Base-by-base conservation (phyloP, 2,113 vertebrate species). In the Elachura formosa region DNA sequence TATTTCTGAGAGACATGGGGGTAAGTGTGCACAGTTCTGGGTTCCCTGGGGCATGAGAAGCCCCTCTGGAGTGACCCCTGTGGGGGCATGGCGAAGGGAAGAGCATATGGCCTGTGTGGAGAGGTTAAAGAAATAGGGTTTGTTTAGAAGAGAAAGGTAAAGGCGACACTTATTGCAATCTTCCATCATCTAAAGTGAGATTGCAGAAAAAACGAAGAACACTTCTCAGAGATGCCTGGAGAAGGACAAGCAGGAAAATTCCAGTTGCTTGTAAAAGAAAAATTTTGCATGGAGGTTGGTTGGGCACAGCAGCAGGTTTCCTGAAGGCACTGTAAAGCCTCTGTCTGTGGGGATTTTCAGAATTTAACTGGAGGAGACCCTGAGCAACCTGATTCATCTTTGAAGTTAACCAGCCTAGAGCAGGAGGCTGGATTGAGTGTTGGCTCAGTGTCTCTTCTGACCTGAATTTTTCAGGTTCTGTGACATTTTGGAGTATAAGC, bases 31-130 rank as follows among this genome's bases (percentile, higher is more conserved):
- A 0, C 12, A 11, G 14, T 52, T 91, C 5, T 25, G 68, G 28
- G 38, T 23, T 73, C 41, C 5, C 10, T 5, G 2, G 19, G 34
- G 11, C 52, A n/a, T 3, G 15, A 45, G 73, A 52, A 62, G 46
- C 63, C 18, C 9, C 0, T 0, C 51, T 62, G 51, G 64, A 81
- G 34, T 3, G 0, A 33, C 19, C 63, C 33, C 15, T 55, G 6
- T 2, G 2, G 26, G 29, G 5, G 3, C 24, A 3, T 14, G 46
- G 33, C 0, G 0, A 88, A 69, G 46, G 41, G 31, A 52, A 43
- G 40, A 85, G 48, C 43, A 18, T 13, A 8, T 45, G 26, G 17
- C 26, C 7, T 64, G 0, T 34, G 48, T 40, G n/a, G 40, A 61
- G 41, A 73, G 4, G 4, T 61, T 83, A 56, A 67, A 68, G 51